phyloP scores from a whole-genome alignment of 2,888 invertebrate genomes.

The Drosophila merina region DNA sequence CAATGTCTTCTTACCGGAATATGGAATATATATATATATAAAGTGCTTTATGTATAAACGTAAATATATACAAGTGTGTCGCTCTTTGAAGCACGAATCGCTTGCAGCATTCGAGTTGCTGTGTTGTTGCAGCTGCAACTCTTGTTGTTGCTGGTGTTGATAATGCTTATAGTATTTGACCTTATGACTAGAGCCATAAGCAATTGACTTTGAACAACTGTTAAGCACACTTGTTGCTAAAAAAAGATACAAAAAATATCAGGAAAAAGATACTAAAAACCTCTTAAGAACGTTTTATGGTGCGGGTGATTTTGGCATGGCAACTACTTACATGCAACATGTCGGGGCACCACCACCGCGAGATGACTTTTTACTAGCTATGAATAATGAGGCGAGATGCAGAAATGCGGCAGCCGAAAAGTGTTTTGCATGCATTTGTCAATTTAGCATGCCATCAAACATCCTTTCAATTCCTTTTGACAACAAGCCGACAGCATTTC shows the following conservation, averaged over 20 bases:
- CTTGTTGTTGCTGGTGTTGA: slow-evolving; percentile 37
- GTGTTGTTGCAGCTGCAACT: slow-evolving; percentile 20
- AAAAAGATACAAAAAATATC: not conserved
- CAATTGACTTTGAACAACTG: slow-evolving; percentile 43
- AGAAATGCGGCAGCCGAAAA: slow-evolving; percentile 52
- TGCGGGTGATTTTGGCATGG: slow-evolving; percentile 25
- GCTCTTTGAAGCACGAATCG: slow-evolving; percentile 65
- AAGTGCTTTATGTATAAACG: slow-evolving; percentile 37
- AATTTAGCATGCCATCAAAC: slow-evolving; percentile 82
- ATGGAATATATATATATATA: not conserved
- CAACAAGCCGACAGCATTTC: slow-evolving; percentile 50
- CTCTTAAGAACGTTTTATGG: not conserved
- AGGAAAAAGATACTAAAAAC: slow-evolving; percentile 1
- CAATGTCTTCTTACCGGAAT: slow-evolving; percentile 41
- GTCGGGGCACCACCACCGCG: not conserved
- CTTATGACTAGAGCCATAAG: slow-evolving; percentile 55
- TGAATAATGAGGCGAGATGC: slow-evolving; percentile 63
- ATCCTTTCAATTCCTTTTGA: slow-evolving; percentile 80
- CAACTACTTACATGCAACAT: slow-evolving; percentile 48
- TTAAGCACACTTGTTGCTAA: slow-evolving; percentile 33
- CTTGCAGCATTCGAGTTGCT: slow-evolving; percentile 50
- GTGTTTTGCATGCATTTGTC: slow-evolving; percentile 81
- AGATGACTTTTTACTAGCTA: slow-evolving; percentile 55
- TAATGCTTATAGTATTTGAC: slow-evolving; percentile 59
- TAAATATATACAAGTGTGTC: slow-evolving; percentile 39